Evolutionary conservation across 2,888 invertebrate species (phyloP), one percentile per base, ranked within the genome.

Genomic region (Danaus chrysippus): DNA sequence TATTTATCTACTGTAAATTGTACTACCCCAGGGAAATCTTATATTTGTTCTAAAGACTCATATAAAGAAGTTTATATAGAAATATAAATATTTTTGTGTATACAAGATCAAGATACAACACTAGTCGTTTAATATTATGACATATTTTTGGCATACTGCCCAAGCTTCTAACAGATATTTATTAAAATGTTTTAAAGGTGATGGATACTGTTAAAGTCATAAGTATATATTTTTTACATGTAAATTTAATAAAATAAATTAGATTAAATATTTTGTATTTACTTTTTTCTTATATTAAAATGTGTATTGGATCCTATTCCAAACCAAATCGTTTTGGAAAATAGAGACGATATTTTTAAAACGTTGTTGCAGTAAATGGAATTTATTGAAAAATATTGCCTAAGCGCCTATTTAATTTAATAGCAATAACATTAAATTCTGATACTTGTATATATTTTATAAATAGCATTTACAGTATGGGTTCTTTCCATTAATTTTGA

Each of bases 81-180:
- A 34, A 34, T 6, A 49, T 9, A 10, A 49, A 49, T 17, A 49
- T 49, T 49, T 49, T 49, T 17, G 17, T 17, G 15, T 49, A 10
- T n/a, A 15, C 5, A 10, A 10, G n/a, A 10, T 9, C 12, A 17
- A 17, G 15, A 49, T 49, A 67, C 62, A 65, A 52, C 69, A 73
- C 73, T 75, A 71, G 71, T 73, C 71, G 75, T 76, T 74, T 79
- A 76, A 74, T 79, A 78, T 78, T 67, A 69, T 69, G 64, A 66
- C 61, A 64, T 62, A 68, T 68, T 57, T 73, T 76, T 83, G 83
- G 83, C 83, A 81, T 70, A 65, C 57, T 77, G 83, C 82, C 82
- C 74, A 13, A 49, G 49, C 49, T 49, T 46, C 46, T 49, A 49
- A 49, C 49, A 49, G 49, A 34, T 34, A 54, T 54, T 54, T n/a